phyloP scores from a whole-genome alignment of 2,888 invertebrate species.

The Hydrotaea diabolus region DNA sequence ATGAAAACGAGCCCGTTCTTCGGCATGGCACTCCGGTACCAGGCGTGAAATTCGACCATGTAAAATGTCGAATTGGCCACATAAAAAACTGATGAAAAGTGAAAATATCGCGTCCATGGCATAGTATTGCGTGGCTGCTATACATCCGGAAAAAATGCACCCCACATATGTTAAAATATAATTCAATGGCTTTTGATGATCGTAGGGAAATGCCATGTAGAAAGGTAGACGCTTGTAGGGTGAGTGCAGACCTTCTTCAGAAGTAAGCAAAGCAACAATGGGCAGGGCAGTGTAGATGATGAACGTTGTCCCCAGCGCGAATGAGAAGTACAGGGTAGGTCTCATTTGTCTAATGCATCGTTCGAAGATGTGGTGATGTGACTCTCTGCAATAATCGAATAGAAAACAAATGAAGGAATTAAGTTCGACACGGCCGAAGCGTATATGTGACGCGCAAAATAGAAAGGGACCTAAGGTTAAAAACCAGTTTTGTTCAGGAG shows the following conservation, averaged over 20 bases:
- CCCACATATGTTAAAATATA: neutral
- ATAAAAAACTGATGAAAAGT: conserved; percentile 49
- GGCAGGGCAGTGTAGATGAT: conserved; percentile 33
- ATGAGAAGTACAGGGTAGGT: neutral
- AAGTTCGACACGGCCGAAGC: no score
- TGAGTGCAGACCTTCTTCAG: conserved; percentile 42
- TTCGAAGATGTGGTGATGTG: neutral
- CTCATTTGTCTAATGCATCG: neutral
- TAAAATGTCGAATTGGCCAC: conserved; percentile 53
- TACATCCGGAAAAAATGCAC: neutral
- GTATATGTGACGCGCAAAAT: no score
- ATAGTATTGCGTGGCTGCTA: conserved; percentile 44
- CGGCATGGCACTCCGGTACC: conserved; percentile 50
- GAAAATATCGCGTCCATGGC: conserved; percentile 43
- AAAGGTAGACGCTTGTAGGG: conserved; percentile 48
- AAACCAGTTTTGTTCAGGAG: no score
- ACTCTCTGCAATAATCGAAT: neutral
- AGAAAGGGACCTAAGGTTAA: no score
- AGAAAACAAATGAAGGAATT: no score
- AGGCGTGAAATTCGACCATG: conserved; percentile 44
- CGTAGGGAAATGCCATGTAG: conserved; percentile 50
- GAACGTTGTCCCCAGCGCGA: neutral
- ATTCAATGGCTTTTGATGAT: neutral
- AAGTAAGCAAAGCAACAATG: neutral
- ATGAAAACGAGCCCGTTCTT: no score